Conservation (phyloP, 2,113 vertebrate genomes). For the Tupaia chinensis region DNA sequence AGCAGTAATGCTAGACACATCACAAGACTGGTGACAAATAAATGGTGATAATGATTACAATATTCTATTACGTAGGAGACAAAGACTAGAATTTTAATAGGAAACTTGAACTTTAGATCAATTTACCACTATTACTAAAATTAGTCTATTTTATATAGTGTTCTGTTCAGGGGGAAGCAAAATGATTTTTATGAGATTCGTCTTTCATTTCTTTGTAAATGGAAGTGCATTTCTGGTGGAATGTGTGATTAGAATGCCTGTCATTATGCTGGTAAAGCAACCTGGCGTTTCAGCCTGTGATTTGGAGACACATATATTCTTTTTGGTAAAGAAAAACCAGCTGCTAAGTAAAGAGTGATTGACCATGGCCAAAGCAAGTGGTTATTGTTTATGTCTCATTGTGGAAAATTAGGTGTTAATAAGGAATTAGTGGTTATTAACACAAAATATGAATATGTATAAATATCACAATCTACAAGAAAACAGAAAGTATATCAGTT, state of each 20-base stretch:
- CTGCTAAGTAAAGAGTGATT: not conserved
- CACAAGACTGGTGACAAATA: not conserved
- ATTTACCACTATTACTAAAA: constrained; percentile 6
- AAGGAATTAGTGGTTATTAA: constrained; percentile 14
- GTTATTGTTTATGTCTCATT: constrained; percentile 35
- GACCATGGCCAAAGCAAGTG: not conserved
- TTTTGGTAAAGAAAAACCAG: constrained; percentile 26
- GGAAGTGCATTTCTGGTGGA: not conserved
- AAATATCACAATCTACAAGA: constrained; percentile 18
- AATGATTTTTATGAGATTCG: not conserved
- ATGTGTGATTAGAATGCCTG: not conserved
- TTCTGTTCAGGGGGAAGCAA: not conserved
- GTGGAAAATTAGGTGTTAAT: constrained; percentile 17
- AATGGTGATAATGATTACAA: not conserved
- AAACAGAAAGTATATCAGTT: not conserved
- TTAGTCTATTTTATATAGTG: not conserved
- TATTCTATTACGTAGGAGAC: not conserved
- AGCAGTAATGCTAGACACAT: not conserved
- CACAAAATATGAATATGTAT: not conserved
- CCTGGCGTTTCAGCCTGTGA: not conserved
- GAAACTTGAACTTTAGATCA: constrained; percentile 45
- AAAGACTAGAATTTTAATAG: constrained; percentile 39
- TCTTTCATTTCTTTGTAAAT: constrained; percentile 10
- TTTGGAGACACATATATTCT: not conserved
- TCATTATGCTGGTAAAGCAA: not conserved